phyloP scores from a whole-genome alignment of 2,797 vertebrate genomes.

The Hippocampus kuda region DNA sequence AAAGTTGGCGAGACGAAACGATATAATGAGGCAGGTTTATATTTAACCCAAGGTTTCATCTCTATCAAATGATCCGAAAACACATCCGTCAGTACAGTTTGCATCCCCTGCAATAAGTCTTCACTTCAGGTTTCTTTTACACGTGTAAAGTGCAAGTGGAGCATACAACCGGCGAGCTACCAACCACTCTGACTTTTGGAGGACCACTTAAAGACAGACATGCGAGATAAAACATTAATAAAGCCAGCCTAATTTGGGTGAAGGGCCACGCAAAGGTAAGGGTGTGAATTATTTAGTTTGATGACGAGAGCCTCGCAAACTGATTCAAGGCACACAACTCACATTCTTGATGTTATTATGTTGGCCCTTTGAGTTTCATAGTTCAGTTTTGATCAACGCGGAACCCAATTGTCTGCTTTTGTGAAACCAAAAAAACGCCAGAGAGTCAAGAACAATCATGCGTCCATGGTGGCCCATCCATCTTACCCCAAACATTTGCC shows the following conservation, averaged over 20 bases:
- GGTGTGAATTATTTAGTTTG: conserved; percentile 32
- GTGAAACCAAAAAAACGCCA: too few species aligned
- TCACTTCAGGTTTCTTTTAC: neutral
- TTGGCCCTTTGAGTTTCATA: neutral
- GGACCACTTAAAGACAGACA: conserved; percentile 18
- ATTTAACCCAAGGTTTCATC: too few species aligned
- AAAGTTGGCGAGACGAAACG: neutral
- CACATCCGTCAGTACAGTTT: neutral
- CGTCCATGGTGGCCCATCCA: too few species aligned
- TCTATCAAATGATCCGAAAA: neutral
- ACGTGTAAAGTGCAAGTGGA: neutral
- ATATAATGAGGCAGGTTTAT: neutral
- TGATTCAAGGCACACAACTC: neutral
- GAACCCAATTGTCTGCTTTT: too few species aligned
- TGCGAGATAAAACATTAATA: conserved; percentile 22
- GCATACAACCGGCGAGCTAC: neutral
- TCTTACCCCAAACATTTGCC: conserved; percentile 95
- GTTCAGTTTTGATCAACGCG: neutral
- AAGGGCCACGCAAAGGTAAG: conserved; percentile 16
- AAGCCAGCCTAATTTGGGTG: conserved; percentile 22
- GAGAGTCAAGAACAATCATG: neutral
- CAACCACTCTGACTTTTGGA: conserved; percentile 13
- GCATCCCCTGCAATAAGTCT: neutral
- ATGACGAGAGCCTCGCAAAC: neutral
- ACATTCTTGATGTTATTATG: neutral